Conservation (phyloP, 2,888 invertebrate species). For the Cantharis rufa region DNA sequence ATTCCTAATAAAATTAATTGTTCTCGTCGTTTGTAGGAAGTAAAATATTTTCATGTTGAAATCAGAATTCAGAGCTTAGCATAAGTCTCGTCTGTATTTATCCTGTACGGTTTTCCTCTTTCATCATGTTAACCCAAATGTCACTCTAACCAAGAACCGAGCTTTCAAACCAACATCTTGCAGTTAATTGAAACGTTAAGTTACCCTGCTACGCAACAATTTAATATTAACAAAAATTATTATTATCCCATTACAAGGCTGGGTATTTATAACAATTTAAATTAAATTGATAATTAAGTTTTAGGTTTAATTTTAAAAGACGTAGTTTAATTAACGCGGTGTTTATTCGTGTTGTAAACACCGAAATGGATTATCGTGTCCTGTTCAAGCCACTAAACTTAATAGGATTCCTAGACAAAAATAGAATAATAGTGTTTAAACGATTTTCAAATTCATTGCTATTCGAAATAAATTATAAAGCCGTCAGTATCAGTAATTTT, state of each 20-base stretch:
- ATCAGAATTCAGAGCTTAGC: background rate
- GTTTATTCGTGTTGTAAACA: constrained; percentile 3
- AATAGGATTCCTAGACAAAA: background rate
- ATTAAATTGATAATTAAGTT: background rate
- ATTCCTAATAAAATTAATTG: background rate
- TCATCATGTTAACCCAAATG: background rate
- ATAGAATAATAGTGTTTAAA: background rate
- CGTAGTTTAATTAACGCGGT: background rate
- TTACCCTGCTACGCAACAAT: background rate
- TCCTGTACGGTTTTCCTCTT: background rate
- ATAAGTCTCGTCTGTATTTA: background rate
- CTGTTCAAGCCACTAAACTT: constrained; percentile 1
- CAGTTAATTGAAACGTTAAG: background rate
- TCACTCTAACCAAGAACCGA: background rate
- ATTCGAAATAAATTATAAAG: background rate
- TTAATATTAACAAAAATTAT: background rate
- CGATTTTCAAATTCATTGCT: background rate
- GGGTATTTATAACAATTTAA: background rate
- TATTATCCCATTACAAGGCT: background rate
- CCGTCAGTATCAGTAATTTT: background rate
- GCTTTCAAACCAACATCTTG: background rate
- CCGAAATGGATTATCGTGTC: background rate
- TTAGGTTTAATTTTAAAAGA: constrained; percentile 1
- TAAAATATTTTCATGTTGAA: background rate
- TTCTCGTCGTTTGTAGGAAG: background rate